Base-by-base conservation (phyloP, 2,888 invertebrate genomes). In the Caenorhabditis afra region DNA sequence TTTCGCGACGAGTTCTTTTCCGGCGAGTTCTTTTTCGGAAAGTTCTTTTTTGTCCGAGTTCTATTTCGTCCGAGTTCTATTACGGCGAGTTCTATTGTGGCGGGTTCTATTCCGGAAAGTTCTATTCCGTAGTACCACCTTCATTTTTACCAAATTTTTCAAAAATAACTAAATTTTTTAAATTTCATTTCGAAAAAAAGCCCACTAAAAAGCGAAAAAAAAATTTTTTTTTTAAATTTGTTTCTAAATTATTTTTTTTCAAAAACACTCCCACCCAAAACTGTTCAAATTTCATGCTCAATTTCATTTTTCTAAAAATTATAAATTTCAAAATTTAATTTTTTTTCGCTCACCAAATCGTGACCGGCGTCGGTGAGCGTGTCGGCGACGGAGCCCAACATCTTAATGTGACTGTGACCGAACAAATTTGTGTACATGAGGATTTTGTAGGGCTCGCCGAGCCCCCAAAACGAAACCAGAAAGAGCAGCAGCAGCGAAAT, bases 341-440 rank as follows among this genome's bases (percentile, higher is more conserved):
- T 44, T 47, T 16, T 47, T 16, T 16, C 3, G 16, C 49, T 53
- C 8, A 62, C 70, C 70, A 70, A 61, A 70, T 70, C 70, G 53
- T 70, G 70, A 35, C 70, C 70, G 0, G 53, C 70, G 62, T 70
- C 70, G 1, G 70, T 70, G 11, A 70, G 22, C 3, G 70, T 62
- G 37, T 70, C 70, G 45, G 70, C 53, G 12, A 70, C 62, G 7
- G 70, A 53, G 1, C 70, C 70, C 47, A 70, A 39, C 61, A 62
- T 70, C 39, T 70, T 70, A 10, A 70, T 55, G 14, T 70, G 70
- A 53, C 61, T 62, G 22, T 70, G 61, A 39, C 70, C 70, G 39
- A 70, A 70, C 22, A 61, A 37, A 47, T 70, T 70, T 1, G 70
- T 70, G 37, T 70, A 70, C 70, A 70, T 53, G 5, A 70, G 61